Evolutionary conservation across 2,888 invertebrate genomes (phyloP), one percentile per base, ranked within the genome.

Genomic region (Leptinotarsa peninsularis): DNA sequence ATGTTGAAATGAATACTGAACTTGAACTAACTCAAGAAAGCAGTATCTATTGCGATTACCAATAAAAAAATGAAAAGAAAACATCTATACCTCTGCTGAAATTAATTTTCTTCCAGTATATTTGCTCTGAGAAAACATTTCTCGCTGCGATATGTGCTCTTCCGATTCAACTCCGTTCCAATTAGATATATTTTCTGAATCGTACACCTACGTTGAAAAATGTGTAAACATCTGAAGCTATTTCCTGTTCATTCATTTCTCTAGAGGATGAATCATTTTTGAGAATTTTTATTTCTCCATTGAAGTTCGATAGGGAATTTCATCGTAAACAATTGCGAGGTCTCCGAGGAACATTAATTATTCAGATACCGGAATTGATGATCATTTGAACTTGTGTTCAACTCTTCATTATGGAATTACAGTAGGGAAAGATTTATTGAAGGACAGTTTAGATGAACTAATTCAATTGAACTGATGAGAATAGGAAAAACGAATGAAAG

Each of bases 151-250:
- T 50, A 67, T 67, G 23, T 49, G 67, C 27, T 56, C 13, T 69
- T 69, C 54, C 33, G 33, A 27, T 33, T 49, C 17, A 14, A 33
- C 54, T 69, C 4, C 17, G 56, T n/a, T n/a, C 43, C 68, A 69
- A 69, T 68, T 21, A 54, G 43, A 17, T 50, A 13, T 2, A 68
- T 54, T 52, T 69, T 52, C 50, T 18, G 56, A 18, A 27, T 69
- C 43, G 33, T 54, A 56, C 68, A 69, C 69, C 67, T 33, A 69
- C 56, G 69, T 17, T 54, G 54, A 56, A 33, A 18, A 69, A 68
- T 33, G 56, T 73, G 70, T 54, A 74, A 60, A 69, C 66, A 66
- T 69, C 52, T 69, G 50, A 73, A 70, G 63, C 52, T 66, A 74
- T 74, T 74, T 67, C 17, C 71, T 18, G 67, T 7, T 67, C 67